Evolutionary conservation across 2,113 vertebrate genomes (phyloP).

Genomic region (Mustela lutreola): DNA sequence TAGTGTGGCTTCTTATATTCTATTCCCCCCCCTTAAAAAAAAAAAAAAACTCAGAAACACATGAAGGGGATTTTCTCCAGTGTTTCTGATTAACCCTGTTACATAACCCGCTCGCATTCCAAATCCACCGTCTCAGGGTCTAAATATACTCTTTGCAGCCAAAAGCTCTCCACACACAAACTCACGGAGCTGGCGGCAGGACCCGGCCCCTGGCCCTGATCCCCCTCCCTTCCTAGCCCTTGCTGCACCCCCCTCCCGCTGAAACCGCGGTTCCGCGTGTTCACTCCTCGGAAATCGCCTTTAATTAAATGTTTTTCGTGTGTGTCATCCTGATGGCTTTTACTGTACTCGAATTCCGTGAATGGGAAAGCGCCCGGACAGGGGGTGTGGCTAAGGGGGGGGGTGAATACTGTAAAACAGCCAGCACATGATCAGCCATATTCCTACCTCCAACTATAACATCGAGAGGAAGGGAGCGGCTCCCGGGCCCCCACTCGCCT

Average conservation of each 20-base stretch:
- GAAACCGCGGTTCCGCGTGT: slow-evolving; percentile 50
- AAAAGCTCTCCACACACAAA: slow-evolving; percentile 81
- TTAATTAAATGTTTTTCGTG: slow-evolving; percentile 85
- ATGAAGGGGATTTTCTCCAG: slow-evolving; percentile 89
- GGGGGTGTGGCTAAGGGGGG: slow-evolving; percentile 94
- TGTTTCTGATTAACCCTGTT: slow-evolving; percentile 98
- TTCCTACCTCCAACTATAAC: slow-evolving; percentile 82
- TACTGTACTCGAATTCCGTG: slow-evolving; percentile 92
- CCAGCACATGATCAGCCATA: slow-evolving; percentile 90
- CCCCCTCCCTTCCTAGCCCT: slow-evolving; percentile 48
- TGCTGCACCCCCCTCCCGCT: not conserved
- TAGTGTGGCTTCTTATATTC: slow-evolving; percentile 71
- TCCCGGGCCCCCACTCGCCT: slow-evolving; percentile 7
- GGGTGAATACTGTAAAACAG: slow-evolving; percentile 93
- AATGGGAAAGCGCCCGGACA: slow-evolving; percentile 89
- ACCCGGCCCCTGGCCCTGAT: slow-evolving; percentile 51
- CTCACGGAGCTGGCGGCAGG: slow-evolving; percentile 74
- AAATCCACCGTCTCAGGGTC: slow-evolving; percentile 94
- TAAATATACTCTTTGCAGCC: slow-evolving; percentile 92
- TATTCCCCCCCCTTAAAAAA: slow-evolving; percentile 56
- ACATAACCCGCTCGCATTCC: slow-evolving; percentile 98
- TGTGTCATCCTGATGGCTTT: slow-evolving; percentile 87
- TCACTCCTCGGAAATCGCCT: slow-evolving; percentile 79
- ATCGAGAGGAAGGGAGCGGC: slow-evolving; percentile 61
- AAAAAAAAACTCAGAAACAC: slow-evolving; percentile 72